Base-by-base conservation (phyloP, 2,797 vertebrate genomes). In the Catharus ustulatus region DNA sequence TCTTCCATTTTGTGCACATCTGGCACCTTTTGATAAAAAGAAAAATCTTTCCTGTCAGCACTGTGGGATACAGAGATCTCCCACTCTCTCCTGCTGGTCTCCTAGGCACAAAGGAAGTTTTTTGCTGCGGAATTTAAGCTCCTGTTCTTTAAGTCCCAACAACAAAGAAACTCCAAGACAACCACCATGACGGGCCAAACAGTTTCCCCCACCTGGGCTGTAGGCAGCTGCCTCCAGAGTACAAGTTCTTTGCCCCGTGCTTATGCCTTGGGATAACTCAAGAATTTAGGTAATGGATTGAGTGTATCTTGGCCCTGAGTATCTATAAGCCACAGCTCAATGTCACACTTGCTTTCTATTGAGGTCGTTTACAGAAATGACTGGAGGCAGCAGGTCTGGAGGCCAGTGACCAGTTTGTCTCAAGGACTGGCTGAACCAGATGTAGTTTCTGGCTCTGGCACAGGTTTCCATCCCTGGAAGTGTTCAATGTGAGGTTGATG, bases 271-370 rank as follows among this genome's bases (percentile, higher is more conserved):
- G 36, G 24, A 34, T 62, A 46, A 76, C n/a, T 64, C 22, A 45
- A 42, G 0, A 2, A 46, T 83, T 62, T 36, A 49, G 57, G 22
- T 34, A 42, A 48, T 1, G 1, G 17, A 40, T 54, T 27, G 24
- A 57, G 12, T 24, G 64, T 43, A 24, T 77, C 46, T 66, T 45
- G 30, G 58, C 46, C n/a, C 59, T 55, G 34, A 66, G 38, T 29
- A 36, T 55, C 11, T 43, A 26, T 9, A 24, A 61, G 54, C 34
- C 20, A 59, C 15, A 15, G 22, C 34, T 55, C 0, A 0, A 1
- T 6, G 3, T 43, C 36, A 76, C 5, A 64, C 16, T 21, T 34
- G 20, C 3, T 19, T 13, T 26, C 43, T 17, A 1, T 19, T 40
- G 57, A 62, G 7, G 26, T 45, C 1, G 0, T 40, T 46, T 64